Percentiles rank a stretch among this genome's conserved stretches.
Conservation (phyloP, 2,797 vertebrate species). For the Liasis olivaceus region DNA sequence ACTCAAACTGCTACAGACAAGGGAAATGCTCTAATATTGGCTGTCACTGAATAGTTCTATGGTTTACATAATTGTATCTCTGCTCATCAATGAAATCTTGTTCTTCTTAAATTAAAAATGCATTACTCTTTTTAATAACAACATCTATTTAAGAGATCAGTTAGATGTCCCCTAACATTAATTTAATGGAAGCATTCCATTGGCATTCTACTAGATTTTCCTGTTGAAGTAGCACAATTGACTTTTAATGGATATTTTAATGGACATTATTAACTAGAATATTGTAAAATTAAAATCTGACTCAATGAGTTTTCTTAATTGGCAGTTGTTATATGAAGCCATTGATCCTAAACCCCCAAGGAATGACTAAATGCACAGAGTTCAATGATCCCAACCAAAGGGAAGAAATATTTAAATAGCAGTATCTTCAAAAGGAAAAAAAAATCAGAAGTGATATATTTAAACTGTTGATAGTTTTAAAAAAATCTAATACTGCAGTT, state of each 20-base stretch:
- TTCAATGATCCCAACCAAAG: conserved; percentile 43
- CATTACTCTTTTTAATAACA: conserved; percentile 63
- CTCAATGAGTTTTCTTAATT: conserved; percentile 61
- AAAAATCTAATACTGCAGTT: conserved; percentile 24
- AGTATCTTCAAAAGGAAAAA: conserved; percentile 17
- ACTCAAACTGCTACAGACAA: conserved; percentile 15
- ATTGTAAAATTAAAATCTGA: conserved; percentile 68
- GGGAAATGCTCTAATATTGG: conserved; percentile 1
- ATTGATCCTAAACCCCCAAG: conserved; percentile 51
- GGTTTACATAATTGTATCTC: conserved; percentile 45
- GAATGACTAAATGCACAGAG: conserved; percentile 59
- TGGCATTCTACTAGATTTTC: conserved; percentile 64
- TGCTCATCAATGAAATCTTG: conserved; percentile 37
- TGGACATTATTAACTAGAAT: conserved; percentile 71
- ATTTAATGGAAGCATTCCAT: conserved; percentile 70
- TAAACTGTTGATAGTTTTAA: conserved; percentile 9
- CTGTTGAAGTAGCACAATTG: conserved; percentile 71
- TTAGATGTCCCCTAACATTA: conserved; percentile 62
- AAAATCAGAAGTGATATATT: conserved; percentile 1
- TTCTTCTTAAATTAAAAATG: conserved; percentile 65
- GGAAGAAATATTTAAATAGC: conserved; percentile 31
- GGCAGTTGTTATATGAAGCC: conserved; percentile 56
- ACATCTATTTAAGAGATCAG: conserved; percentile 56
- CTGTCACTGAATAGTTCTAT: conserved; percentile 30
- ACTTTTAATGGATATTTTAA: conserved; percentile 75